A percentile compares a stretch with the other conserved stretches of the same genome.
phyloP scores from a whole-genome alignment of 2,888 invertebrate genomes.

The Andrena hattorfiana region DNA sequence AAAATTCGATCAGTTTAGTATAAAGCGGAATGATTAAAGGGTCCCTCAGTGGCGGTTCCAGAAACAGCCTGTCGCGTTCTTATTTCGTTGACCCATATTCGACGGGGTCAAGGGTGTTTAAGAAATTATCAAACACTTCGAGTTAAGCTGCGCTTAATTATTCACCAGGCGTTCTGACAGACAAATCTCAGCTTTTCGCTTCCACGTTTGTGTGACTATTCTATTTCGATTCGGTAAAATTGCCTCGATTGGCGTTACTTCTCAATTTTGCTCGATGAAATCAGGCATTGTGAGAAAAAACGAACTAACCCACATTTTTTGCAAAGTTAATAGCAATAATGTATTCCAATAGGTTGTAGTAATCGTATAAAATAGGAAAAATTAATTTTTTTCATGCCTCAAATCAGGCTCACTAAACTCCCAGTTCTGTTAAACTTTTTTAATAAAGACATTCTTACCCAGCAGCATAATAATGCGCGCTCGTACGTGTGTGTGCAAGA shows the following conservation, averaged over 20 bases:
- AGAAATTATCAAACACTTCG: slow-evolving; percentile 4
- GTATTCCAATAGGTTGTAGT: too few species aligned
- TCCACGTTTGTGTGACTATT: neutral
- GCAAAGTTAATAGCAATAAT: too few species aligned
- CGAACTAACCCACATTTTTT: too few species aligned
- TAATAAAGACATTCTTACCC: neutral
- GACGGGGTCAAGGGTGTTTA: slow-evolving; percentile 13
- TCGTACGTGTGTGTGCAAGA: neutral
- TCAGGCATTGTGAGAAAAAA: too few species aligned
- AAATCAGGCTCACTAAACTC: neutral
- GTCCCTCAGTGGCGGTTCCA: slow-evolving; percentile 15
- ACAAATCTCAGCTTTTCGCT: neutral
- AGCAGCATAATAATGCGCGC: neutral
- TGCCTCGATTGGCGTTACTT: neutral
- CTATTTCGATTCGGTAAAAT: neutral
- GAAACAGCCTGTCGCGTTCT: slow-evolving; percentile 20
- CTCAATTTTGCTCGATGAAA: slow-evolving; percentile 9
- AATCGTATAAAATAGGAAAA: too few species aligned
- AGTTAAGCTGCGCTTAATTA: slow-evolving; percentile 8
- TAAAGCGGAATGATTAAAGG: slow-evolving; percentile 35
- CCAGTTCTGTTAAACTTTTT: slow-evolving; percentile 1
- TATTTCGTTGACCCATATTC: slow-evolving; percentile 35
- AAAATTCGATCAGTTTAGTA: neutral
- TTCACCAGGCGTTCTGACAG: neutral
- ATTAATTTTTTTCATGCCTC: too few species aligned